Conservation (phyloP, 2,797 vertebrate genomes). For the Enteromius anoplus region DNA sequence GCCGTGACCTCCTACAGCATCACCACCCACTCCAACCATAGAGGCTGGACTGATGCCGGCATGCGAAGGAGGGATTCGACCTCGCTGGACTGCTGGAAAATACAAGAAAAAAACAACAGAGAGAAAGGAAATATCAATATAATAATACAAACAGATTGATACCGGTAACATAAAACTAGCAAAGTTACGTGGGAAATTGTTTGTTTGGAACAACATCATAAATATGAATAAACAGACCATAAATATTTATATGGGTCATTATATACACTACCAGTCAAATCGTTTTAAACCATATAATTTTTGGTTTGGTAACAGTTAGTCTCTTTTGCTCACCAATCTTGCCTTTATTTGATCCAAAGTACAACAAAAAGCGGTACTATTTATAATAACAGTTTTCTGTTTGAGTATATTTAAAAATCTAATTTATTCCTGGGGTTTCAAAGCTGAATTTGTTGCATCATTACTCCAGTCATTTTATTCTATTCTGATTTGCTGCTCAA, state of each 20-base stretch:
- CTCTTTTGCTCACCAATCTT: neutral
- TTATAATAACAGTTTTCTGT: too few species aligned
- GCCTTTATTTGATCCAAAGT: neutral
- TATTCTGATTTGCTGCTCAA: too few species aligned
- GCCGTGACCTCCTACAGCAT: constrained; percentile 64
- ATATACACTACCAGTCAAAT: neutral
- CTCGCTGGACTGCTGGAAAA: constrained; percentile 85
- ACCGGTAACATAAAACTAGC: neutral
- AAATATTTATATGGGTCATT: neutral
- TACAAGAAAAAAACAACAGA: neutral
- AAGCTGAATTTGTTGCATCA: too few species aligned
- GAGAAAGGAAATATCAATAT: neutral
- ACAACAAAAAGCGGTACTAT: neutral
- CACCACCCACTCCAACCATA: constrained; percentile 66
- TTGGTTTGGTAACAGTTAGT: neutral
- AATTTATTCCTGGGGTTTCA: too few species aligned
- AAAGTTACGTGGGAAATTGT: neutral
- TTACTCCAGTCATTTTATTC: too few species aligned
- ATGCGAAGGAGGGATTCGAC: constrained; percentile 87
- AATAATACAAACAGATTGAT: neutral
- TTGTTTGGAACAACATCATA: neutral
- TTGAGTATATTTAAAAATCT: too few species aligned
- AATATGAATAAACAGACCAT: neutral
- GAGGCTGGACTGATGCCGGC: constrained; percentile 85
- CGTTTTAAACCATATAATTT: neutral